phyloP scores from a whole-genome alignment of 2,113 vertebrate genomes.

The Pelecanus crispus region DNA sequence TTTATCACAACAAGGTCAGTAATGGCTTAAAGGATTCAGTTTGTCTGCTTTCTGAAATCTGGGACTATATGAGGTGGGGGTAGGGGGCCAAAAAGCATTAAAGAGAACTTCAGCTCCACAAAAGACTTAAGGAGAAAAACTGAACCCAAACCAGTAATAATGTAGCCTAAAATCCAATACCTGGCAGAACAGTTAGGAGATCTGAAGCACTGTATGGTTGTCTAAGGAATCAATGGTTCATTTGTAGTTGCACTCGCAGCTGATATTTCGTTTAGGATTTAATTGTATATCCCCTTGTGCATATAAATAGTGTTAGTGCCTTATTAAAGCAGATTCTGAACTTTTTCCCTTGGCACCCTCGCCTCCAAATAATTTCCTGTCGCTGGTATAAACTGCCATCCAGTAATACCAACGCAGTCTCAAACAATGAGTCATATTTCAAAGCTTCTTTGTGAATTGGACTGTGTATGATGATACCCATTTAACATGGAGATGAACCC shows the following conservation, averaged over 20 bases:
- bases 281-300: not conserved
- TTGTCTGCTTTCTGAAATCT: not conserved
- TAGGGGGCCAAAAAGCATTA: not conserved
- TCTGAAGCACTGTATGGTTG: not conserved
- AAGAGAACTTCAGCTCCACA: not conserved
- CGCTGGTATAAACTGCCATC: not conserved
- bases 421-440: not conserved
- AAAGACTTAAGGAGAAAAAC: not conserved
- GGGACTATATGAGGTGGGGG: not conserved
- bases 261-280: slow-evolving; percentile 10
- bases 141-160: not conserved
- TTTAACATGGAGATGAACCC: not conserved
- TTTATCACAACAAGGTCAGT: not conserved
- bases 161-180: not conserved
- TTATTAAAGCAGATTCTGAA: slow-evolving; percentile 12
- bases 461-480: not conserved
- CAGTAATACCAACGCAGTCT: not conserved
- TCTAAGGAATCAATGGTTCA: slow-evolving; percentile 1
- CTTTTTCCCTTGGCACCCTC: not conserved
- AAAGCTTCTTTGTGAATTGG: not conserved
- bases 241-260: not conserved
- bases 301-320: slow-evolving; percentile 1
- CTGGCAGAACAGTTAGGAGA: not conserved
- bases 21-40: not conserved
- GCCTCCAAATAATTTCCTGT: not conserved